Evolutionary conservation across 2,113 vertebrate species (phyloP).

Genomic region (Morphnarchus princeps): DNA sequence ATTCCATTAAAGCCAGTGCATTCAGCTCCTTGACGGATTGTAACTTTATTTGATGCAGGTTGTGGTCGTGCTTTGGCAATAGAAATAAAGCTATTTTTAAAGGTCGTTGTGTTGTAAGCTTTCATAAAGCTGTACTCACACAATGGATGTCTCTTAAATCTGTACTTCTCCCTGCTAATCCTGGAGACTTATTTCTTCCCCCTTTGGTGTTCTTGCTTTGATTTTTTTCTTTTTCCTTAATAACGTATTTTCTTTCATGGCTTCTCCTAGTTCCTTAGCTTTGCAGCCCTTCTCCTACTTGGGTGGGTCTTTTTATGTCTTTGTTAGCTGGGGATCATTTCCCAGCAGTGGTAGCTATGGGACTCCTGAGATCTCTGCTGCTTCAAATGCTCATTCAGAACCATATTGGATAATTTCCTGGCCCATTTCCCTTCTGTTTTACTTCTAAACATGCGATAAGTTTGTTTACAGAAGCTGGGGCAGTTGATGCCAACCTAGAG

Average conservation of each 20-base stretch:
- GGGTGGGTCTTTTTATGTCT: slow-evolving; percentile 27
- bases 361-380: background rate
- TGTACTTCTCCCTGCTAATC: slow-evolving; percentile 31
- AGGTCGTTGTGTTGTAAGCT: background rate
- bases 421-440: slow-evolving; percentile 7
- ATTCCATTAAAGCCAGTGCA: slow-evolving; percentile 1
- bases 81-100: slow-evolving; percentile 31
- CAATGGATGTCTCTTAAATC: slow-evolving; percentile 33
- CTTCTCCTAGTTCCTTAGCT: background rate
- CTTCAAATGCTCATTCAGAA: slow-evolving; percentile 21
- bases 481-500: background rate
- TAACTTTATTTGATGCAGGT: slow-evolving; percentile 13
- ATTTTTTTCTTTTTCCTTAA: slow-evolving; percentile 8
- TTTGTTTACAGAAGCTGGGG: slow-evolving; percentile 17
- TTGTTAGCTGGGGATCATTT: background rate
- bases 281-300: slow-evolving; percentile 4
- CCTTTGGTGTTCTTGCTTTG: slow-evolving; percentile 23
- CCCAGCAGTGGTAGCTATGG: background rate
- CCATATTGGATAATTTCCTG: slow-evolving; percentile 6
- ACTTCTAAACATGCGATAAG: background rate
- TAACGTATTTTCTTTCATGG: slow-evolving; percentile 25
- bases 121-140: slow-evolving; percentile 9
- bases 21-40: background rate
- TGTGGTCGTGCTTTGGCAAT: slow-evolving; percentile 16
- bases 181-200: background rate